Base-by-base conservation (phyloP, 2,113 vertebrate species). In the Etheostoma spectabile region DNA sequence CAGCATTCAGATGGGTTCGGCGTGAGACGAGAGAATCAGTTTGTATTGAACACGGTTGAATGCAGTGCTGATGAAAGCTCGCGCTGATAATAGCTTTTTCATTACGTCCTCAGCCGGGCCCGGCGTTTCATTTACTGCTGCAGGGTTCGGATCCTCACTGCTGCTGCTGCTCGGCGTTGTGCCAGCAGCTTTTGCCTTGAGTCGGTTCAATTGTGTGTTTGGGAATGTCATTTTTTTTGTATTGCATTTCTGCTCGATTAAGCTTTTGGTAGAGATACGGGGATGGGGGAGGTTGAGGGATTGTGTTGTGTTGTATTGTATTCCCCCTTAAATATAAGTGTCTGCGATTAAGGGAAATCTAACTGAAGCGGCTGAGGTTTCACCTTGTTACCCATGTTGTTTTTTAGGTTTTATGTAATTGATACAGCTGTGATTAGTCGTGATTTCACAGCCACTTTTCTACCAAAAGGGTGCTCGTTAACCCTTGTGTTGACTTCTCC, bases 11-110 rank as follows among this genome's bases (percentile, higher is more conserved):
- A 74, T 69, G 81, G 85, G 65, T 82, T 24, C 90, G 75, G 85
- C 74, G 4, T 63, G 66, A 86, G 84, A 87, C 74, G 87, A 88
- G 89, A 90, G 86, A 91, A 88, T 90, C 89, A 79, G 84, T 84
- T 84, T 74, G 86, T 84, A 90, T 92, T 92, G 88, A 91, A 77
- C 78, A 83, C 22, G 89, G 62, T 52, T 92, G 91, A 93, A 92
- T 90, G 88, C 88, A 2, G 87, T 4, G 82, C 91, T 92, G 91
- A 93, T 93, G 88, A 92, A 90, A 91, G 87, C 89, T 88, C 82
- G 48, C 70, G 83, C 91, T 91, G 89, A 90, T 92, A 88, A 90
- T 89, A 74, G 91, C 86, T 87, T 92, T 93, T 92, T 90, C 87
- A 93, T 92, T 89, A 89, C 77, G 87, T 86, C 85, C 82, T 93